Conservation (phyloP, 2,113 vertebrate genomes). For the Strigops habroptila region DNA sequence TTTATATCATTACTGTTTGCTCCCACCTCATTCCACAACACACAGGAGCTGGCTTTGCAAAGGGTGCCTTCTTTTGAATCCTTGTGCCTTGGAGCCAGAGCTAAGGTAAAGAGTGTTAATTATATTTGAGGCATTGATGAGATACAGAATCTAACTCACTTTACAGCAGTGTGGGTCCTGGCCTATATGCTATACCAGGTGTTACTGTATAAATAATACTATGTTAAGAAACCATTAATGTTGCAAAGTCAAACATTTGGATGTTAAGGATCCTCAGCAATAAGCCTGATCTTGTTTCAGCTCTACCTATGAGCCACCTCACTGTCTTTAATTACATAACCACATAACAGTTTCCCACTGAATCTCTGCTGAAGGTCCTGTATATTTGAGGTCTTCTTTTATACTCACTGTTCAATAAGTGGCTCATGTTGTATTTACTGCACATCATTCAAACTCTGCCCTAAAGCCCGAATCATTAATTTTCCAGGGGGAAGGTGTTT, state of each 20-base stretch:
- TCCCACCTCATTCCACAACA: not conserved
- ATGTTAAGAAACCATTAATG: not conserved
- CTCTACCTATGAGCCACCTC: not conserved
- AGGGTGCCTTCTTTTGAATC: not conserved
- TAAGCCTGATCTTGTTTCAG: not conserved
- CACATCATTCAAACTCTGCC: not conserved
- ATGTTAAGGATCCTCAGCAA: not conserved
- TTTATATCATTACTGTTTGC: not conserved
- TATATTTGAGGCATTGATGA: not conserved
- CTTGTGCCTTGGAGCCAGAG: not conserved
- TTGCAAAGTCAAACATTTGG: not conserved
- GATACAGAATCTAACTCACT: not conserved
- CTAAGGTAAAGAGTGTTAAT: not conserved
- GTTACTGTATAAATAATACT: not conserved
- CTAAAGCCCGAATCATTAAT: not conserved
- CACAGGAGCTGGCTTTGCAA: not conserved
- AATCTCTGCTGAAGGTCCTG: not conserved
- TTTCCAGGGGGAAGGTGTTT: fast-evolving
- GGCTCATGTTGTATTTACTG: not conserved
- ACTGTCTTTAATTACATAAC: not conserved
- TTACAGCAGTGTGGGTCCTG: not conserved
- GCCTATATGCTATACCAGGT: not conserved
- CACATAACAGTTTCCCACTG: not conserved
- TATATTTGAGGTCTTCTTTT: not conserved
- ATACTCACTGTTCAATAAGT: not conserved